Evolutionary conservation across 1,140 invertebrate genomes (phyloP).

Genomic region (Holotrichia oblita): DNA sequence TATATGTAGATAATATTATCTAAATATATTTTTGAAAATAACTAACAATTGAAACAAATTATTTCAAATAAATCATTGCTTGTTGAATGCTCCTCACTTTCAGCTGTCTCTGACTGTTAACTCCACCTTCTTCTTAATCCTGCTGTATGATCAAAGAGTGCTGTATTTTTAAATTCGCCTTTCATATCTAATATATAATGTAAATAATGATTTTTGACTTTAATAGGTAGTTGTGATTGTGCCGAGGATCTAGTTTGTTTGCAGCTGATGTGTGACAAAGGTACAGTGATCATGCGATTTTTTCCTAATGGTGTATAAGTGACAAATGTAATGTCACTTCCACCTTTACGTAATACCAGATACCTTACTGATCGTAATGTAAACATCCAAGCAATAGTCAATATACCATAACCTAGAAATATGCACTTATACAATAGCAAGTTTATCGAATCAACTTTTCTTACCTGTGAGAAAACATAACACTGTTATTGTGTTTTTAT

Average conservation of each 20-base stretch:
- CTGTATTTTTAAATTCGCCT: constrained; percentile 73
- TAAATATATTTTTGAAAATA: too few relatives aligned
- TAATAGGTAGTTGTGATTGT: constrained; percentile 71
- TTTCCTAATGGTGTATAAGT: constrained; percentile 76
- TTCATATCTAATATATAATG: constrained; percentile 78
- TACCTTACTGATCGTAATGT: constrained; percentile 74
- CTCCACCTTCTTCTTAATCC: constrained; percentile 66
- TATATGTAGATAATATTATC: too few relatives aligned
- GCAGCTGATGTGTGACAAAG: constrained; percentile 68
- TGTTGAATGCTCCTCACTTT: too few relatives aligned
- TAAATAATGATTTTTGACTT: constrained; percentile 71
- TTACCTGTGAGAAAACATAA: constrained; percentile 72
- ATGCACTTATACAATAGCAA: background rate
- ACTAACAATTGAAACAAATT: too few relatives aligned
- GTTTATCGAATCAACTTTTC: constrained; percentile 41
- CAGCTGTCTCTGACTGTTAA: background rate
- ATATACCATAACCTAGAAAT: constrained; percentile 72
- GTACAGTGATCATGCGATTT: constrained; percentile 72
- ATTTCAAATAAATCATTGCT: too few relatives aligned
- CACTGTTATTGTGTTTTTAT: constrained; percentile 70
- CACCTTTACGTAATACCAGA: constrained; percentile 77
- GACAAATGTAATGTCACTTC: constrained; percentile 70
- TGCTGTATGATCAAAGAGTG: constrained; percentile 76
- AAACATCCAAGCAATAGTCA: constrained; percentile 73
- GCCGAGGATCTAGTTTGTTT: constrained; percentile 66